Base-by-base conservation (phyloP, 1,140 invertebrate genomes). In the Drosophila sucinea region DNA sequence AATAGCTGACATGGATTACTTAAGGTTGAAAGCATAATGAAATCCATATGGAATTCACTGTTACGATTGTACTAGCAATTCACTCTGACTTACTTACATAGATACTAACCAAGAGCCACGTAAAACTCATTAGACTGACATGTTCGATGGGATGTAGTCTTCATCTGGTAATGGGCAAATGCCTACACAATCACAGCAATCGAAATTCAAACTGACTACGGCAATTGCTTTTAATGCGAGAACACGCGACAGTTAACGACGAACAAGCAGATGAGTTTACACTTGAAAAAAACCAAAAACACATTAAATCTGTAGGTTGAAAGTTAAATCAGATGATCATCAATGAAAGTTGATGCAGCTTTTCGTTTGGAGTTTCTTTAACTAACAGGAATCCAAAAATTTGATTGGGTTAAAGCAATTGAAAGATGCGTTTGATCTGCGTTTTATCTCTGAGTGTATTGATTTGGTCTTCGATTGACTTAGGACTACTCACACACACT, bases 371-470 rank as follows among this genome's bases (percentile, higher is more conserved):
- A 17, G 17, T 17, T 17, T 17, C 17, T 17, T 17, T 17, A 17
- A 17, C 17, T 17, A 17, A 17, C 17, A 17, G 17, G 17, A 17
- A 17, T 17, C 17, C 17, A 17, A 17, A 17, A 17, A 17, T 17
- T 17, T 17, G 17, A 17, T 17, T 17, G 17, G 17, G 17, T 17
- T 17, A 17, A 17, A 17, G 17, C 17, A 17, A 17, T 17, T 17
- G 17, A 17, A 17, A 17, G 17, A 17, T 17, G 17, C 17, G 17
- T 17, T 17, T 17, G 17, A 17, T 17, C 17, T 17, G 17, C 3
- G 5, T 44, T 71, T 75, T 73, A 75, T 73, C 64, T 62, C 55
- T 55, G 64, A 79, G 72, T 76, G 60, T 56, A 79, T 41, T 79
- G 41, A 67, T 87, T 69, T 68, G 51, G 32, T 44, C 56, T 57